Percentiles rank a stretch among this genome's conserved stretches.
Evolutionary conservation across 2,797 vertebrate species (phyloP).

Genomic region (Schizopygopsis pylzovi): DNA sequence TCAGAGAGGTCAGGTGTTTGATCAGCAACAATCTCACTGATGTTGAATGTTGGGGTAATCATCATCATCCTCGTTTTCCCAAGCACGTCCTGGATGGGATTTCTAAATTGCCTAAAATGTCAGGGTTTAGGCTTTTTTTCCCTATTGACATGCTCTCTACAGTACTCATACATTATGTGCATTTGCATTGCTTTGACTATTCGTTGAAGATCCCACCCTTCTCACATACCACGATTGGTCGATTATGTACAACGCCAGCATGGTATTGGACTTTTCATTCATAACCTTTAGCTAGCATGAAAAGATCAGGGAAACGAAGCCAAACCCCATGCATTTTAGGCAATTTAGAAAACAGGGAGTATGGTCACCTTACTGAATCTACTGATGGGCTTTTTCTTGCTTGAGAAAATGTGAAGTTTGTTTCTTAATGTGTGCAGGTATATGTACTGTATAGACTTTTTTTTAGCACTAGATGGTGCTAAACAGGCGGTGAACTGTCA

Average conservation of each 20-base stretch:
- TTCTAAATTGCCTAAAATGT: not conserved
- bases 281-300: not conserved
- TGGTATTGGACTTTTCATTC: not conserved
- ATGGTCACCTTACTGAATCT: not conserved
- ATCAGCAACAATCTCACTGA: not conserved
- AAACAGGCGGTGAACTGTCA: not conserved
- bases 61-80: not conserved
- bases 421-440: not conserved
- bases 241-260: not conserved
- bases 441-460: too few relatives aligned
- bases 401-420: not conserved
- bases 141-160: not conserved
- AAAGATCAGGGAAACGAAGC: not conserved
- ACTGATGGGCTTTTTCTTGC: not conserved
- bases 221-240: not conserved
- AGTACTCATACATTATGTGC: not conserved
- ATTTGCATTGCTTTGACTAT: not conserved
- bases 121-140: not conserved
- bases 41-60: not conserved
- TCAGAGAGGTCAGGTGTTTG: not conserved
- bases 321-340: not conserved
- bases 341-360: not conserved
- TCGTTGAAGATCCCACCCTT: not conserved
- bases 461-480: constrained; percentile 1
- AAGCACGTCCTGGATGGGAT: not conserved